Base-by-base conservation (phyloP, 2,888 invertebrate species). In the Diadegma fenestrale region DNA sequence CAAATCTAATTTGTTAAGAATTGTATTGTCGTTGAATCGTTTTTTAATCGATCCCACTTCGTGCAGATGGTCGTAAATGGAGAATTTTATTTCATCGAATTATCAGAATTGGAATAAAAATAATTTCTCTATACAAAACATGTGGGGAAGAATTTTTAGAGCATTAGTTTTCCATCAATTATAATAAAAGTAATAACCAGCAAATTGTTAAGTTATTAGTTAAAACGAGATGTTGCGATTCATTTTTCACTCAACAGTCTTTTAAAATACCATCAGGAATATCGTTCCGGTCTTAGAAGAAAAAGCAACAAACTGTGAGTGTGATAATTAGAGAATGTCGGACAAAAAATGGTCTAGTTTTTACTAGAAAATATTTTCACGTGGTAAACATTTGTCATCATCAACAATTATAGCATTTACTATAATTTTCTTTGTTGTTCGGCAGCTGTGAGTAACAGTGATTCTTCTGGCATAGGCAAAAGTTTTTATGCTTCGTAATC, bases 401-500 rank as follows among this genome's bases (percentile, higher is more conserved):
- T 76, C 6, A 12, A 12, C 22, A 58, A 33, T 76, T 5, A 6
- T 64, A n/a, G 26, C 10, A 6, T 63, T 64, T 22, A 22, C n/a
- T 19, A 17, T 43, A 22, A 37, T 33, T 19, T 64, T 37, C 14
- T 17, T 41, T 30, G 8, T 22, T 66, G 10, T 19, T 5, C 1
- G 8, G 22, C 54, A 8, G n/a, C 1, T 41, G 54, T 26, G 10
- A 26, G 58, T 43, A 43, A 12, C 26, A 1, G 26, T 8, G 41
- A 26, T 17, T 54, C 48, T 68, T 77, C 6, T 41, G n/a, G 58
- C 37, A 68, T 6, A 26, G 26, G 64, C 58, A 68, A 81, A 77
- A 73, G 33, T 69, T 78, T 51, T 43, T 51, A 48, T 33, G 71
- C 78, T 30, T 76, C 77, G 69, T 85, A 73, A 82, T 85, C 30